These are phyloP conservation scores for Tarsius wallacei DNA, from an alignment of 2,797 vertebrate species.

Conservation along the genomic window DNA sequence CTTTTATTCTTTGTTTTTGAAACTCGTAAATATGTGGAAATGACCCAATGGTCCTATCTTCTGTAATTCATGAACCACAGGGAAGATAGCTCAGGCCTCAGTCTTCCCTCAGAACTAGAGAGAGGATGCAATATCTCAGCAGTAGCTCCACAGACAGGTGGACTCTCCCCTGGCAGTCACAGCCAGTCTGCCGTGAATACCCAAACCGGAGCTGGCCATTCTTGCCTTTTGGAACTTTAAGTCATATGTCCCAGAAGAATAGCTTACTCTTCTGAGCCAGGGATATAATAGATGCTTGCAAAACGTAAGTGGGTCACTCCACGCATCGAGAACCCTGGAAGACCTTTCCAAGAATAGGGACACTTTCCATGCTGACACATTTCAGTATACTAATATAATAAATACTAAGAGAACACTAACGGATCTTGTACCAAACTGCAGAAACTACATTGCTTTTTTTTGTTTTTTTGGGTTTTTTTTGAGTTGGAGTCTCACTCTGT, in stretches of 20 bases:
- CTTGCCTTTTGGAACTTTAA: neutral
- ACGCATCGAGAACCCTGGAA: neutral
- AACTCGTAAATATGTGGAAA: neutral
- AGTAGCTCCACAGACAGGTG: neutral
- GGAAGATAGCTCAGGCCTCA: neutral
- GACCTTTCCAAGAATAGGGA: neutral
- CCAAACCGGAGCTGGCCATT: neutral
- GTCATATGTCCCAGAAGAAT: neutral
- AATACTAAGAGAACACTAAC: neutral
- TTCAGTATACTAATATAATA: no score
- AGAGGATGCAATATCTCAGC: neutral
- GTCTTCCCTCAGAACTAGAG: neutral
- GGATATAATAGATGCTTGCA: neutral
- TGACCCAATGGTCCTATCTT: neutral
- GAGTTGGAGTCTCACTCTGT: no score
- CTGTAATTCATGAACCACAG: neutral
- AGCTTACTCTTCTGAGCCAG: neutral
- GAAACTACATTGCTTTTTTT: neutral
- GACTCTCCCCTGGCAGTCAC: neutral
- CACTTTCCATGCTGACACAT: neutral
- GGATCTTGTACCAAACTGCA: neutral
- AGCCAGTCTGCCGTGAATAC: neutral
- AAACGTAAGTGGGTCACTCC: neutral
- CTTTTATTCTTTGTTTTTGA: slow-evolving; percentile 43
- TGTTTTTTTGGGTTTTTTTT: no score